Base-by-base conservation (phyloP, 2,888 invertebrate genomes). In the Caenorhabditis virilis region DNA sequence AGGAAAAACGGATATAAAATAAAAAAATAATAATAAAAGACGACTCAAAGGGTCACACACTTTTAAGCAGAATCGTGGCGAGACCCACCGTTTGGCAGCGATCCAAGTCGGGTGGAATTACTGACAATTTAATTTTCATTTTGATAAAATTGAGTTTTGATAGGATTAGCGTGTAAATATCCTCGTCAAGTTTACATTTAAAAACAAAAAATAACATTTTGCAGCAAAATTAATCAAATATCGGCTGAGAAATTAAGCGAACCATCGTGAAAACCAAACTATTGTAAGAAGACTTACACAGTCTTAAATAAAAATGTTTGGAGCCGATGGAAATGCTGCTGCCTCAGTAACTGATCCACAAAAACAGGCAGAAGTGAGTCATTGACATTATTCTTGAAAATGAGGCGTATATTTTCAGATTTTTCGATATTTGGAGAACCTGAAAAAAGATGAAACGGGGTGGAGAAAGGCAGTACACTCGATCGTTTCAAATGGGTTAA, bases 401-500 rank as follows among this genome's bases (percentile, higher is more conserved):
- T 9, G 27, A 25, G 11, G n/a, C 11, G 2, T 42, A 18, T 15
- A 15, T 50, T 66, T 45, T 36, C 20, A 76, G 74, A 62, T 73
- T 9, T 74, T 65, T 38, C 46, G 58, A 33, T 72, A 66, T 23
- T 47, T 77, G 16, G 72, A 77, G 35, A 46, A 41, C 9, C 42
- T 77, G 47, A 77, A 77, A 53, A 61, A 64, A 23, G 76, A 77
- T 42, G 69, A 63, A 9, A 22, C 35, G 2, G 76, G 76, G 20
- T 77, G 76, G 76, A 59, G 61, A 41, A 69, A 66, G 35, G 70
- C 69, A 6, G 58, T 70, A 1, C 58, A 72, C 18, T 61, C 69
- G 26, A 71, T 77, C 27, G 55, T 70, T 16, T 42, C 23, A 16
- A 38, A 38, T 38, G 20, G 20, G 20, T 3, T 20, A 13, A 42